Percentiles rank a stretch among this genome's conserved stretches.
Conservation (phyloP, 2,113 vertebrate species). For the Zootoca vivipara region DNA sequence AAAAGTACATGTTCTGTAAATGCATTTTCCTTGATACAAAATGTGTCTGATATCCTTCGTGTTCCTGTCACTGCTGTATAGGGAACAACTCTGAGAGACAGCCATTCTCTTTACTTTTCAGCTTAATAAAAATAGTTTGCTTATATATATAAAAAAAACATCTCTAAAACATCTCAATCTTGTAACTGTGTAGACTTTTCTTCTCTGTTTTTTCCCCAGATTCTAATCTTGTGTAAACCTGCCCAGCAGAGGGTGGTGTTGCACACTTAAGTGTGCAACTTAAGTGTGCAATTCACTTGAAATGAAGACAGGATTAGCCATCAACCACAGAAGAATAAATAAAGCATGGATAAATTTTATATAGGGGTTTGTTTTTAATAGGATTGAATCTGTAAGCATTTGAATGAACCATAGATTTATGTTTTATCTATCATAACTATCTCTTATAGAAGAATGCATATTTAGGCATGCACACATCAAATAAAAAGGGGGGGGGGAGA, state of each 20-base stretch:
- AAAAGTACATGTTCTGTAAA: background rate
- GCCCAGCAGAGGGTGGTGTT: conserved; percentile 52
- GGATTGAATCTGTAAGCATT: background rate
- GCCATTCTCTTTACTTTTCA: background rate
- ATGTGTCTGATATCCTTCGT: background rate
- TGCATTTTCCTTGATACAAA: background rate
- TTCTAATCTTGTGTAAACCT: background rate
- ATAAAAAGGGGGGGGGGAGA: background rate
- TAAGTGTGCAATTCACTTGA: background rate
- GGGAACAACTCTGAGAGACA: background rate
- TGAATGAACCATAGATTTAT: background rate
- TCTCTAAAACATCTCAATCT: no score
- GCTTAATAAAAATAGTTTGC: background rate
- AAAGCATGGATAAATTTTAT: conserved; percentile 10
- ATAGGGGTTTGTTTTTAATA: background rate
- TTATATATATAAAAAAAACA: no score
- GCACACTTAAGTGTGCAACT: background rate
- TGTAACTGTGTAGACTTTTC: rapidly evolving
- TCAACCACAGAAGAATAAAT: background rate
- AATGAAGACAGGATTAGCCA: rapidly evolving
- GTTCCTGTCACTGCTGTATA: background rate
- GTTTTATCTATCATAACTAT: background rate
- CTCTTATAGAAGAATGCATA: background rate
- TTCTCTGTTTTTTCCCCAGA: rapidly evolving
- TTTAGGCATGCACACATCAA: background rate